A percentile compares a stretch with the other conserved stretches of the same genome.
These are phyloP conservation scores for Polia nebulosa DNA, from an alignment of 2,888 invertebrate species.

Conservation along the genomic window DNA sequence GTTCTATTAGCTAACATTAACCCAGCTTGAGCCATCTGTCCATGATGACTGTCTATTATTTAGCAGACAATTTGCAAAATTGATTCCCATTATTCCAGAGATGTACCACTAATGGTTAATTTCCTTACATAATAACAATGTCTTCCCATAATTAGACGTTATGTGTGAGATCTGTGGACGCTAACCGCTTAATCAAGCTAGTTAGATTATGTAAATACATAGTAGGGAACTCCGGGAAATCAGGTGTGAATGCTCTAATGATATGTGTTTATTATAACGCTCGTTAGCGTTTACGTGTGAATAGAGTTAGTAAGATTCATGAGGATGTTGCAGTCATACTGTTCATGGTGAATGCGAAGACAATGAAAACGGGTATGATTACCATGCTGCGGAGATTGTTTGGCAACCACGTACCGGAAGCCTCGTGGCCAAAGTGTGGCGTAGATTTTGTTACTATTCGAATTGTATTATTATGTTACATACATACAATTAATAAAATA, in stretches of 20 bases:
- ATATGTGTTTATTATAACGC: constrained; percentile 43
- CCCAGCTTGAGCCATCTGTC: constrained; percentile 3
- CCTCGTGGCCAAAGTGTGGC: no score
- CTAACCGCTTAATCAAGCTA: constrained; percentile 59
- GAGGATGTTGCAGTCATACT: constrained; percentile 22
- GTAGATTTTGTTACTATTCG: no score
- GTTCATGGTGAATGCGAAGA: not conserved
- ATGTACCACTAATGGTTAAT: constrained; percentile 46
- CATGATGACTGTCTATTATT: constrained; percentile 35
- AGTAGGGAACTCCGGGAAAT: constrained; percentile 35
- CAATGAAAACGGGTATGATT: not conserved
- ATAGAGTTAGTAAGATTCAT: constrained; percentile 10
- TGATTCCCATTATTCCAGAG: constrained; percentile 27
- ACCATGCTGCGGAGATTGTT: not conserved
- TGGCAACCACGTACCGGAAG: no score
- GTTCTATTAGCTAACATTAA: not conserved
- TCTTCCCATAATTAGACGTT: constrained; percentile 46
- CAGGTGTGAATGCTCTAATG: constrained; percentile 55
- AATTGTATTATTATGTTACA: no score
- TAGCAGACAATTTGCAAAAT: constrained; percentile 47
- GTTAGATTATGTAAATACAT: constrained; percentile 49
- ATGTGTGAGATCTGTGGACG: constrained; percentile 46
- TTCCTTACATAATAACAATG: constrained; percentile 53
- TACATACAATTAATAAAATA: no score
- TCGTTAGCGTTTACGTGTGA: constrained; percentile 49